Evolutionary conservation across 2,888 invertebrate genomes (phyloP).

Genomic region (Raillietiella orientalis): DNA sequence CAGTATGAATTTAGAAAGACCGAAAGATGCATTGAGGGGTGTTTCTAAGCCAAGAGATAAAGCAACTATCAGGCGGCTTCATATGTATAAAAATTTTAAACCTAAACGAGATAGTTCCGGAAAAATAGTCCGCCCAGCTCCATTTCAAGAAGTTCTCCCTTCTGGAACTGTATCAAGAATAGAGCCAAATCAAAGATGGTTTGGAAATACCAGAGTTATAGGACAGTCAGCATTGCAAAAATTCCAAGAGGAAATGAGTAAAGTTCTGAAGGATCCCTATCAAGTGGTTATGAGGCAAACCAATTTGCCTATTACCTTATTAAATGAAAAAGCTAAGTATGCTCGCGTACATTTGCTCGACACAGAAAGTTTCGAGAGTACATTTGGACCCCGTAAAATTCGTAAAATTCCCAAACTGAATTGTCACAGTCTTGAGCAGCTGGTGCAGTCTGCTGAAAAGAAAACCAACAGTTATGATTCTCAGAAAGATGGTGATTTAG

Average conservation of each 20-base stretch:
- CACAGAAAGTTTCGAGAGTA: constrained; percentile 69
- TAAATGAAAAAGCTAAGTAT: constrained; percentile 70
- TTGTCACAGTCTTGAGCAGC: constrained; percentile 34
- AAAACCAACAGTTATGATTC: constrained; percentile 40
- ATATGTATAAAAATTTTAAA: constrained; percentile 96
- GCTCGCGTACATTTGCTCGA: constrained; percentile 76
- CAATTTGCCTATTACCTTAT: constrained; percentile 61
- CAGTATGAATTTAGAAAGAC: constrained; percentile 78
- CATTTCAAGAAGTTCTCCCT: constrained; percentile 62
- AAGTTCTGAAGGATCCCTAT: constrained; percentile 79
- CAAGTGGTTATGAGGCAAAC: constrained; percentile 92
- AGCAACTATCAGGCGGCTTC: constrained; percentile 74
- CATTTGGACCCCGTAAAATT: constrained; percentile 77
- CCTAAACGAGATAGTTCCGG: constrained; percentile 54
- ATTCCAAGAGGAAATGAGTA: constrained; percentile 63
- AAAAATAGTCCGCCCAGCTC: constrained; percentile 73
- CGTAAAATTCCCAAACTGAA: constrained; percentile 51
- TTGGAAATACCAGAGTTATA: constrained; percentile 89
- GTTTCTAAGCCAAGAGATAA: constrained; percentile 56
- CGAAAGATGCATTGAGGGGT: constrained; percentile 31
- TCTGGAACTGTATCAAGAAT: constrained; percentile 75
- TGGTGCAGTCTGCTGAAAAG: constrained; percentile 35
- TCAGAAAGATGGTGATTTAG: constrained; percentile 29
- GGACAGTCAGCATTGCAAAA: constrained; percentile 32
- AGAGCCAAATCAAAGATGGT: constrained; percentile 95